Evolutionary conservation across 2,797 vertebrate genomes (phyloP), one percentile per base, ranked within the genome.

Genomic region (Serranus cabrilla): DNA sequence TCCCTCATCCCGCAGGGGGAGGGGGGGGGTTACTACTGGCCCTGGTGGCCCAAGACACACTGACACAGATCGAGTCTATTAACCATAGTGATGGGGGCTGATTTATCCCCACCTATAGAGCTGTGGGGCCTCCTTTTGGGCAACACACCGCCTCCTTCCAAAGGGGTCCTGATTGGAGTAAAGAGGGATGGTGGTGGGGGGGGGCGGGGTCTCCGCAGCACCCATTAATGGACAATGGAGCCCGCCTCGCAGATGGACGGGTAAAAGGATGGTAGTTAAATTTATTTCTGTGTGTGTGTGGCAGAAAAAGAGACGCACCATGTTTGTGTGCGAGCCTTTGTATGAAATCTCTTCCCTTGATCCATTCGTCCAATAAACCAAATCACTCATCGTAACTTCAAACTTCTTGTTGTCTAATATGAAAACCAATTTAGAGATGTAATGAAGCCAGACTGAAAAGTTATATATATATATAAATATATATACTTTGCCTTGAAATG

Each of bases 81-180:
- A 66, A 84, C 16, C 72, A 46, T 63, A 76, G 78, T 87, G 80
- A 89, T 81, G 84, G 88, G 72, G 69, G 61, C 74, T 74, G 74
- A 89, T 91, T 92, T 89, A 87, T 89, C 67, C 59, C 56, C 69
- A 77, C 64, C 74, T 76, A 83, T 77, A 82, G 78, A 87, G 76
- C 80, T 58, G 80, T 62, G 74, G 56, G 83, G 78, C 73, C 70
- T 55, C 23, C 39, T 65, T 74, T 85, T 73, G 66, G 65, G 63
- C 64, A 82, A 68, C 71, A 78, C 34, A 66, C 67, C 67, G 8
- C 80, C 81, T 56, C 50, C 50, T 58, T 47, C 67, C 69, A 74
- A 39, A 71, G 37, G 57, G 59, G 75, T 62, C 49, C 37, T 52
- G 71, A 74, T 51, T 62, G 63, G 49, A 67, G 39, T 59, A 39